phyloP scores from a whole-genome alignment of 2,888 invertebrate species.

The Agrotis clavis region DNA sequence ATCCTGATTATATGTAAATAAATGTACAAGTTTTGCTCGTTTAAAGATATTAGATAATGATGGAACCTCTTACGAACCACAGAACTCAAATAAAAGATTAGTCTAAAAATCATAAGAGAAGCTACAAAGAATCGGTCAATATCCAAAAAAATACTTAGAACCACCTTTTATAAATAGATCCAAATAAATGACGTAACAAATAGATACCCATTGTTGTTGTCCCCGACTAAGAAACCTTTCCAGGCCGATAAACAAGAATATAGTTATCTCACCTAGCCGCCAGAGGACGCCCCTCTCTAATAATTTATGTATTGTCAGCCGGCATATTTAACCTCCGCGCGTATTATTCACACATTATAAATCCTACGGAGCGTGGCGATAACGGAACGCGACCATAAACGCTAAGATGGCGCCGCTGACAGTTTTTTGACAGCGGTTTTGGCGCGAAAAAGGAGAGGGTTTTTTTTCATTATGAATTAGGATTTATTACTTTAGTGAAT shows the following conservation, averaged over 20 bases:
- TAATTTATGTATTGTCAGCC: constrained; percentile 90
- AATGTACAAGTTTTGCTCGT: too few species aligned
- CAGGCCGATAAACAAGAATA: constrained; percentile 85
- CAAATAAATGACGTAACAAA: constrained; percentile 61
- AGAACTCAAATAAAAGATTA: constrained; percentile 3
- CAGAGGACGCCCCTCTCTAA: constrained; percentile 73
- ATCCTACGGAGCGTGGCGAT: constrained; percentile 86
- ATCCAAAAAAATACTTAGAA: constrained; percentile 2
- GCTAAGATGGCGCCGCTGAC: constrained; percentile 84
- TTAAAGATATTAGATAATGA: too few species aligned
- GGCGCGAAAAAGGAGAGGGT: constrained; percentile 74
- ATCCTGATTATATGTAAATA: too few species aligned
- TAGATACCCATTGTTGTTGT: constrained; percentile 73
- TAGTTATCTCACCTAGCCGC: constrained; percentile 83
- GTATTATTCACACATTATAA: constrained; percentile 91
- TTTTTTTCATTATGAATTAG: constrained; percentile 29
- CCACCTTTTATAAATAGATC: constrained; percentile 51
- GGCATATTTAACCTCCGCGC: constrained; percentile 85
- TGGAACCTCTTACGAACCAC: neutral
- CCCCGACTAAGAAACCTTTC: constrained; percentile 81
- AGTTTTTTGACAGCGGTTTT: constrained; percentile 82
- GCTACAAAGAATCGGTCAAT: constrained; percentile 14
- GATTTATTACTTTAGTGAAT: neutral
- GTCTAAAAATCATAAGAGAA: neutral
- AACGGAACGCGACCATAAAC: constrained; percentile 81